These are phyloP conservation scores for Drosophila rufa DNA, from an alignment of 1,140 invertebrate genomes.

Conservation along the genomic window DNA sequence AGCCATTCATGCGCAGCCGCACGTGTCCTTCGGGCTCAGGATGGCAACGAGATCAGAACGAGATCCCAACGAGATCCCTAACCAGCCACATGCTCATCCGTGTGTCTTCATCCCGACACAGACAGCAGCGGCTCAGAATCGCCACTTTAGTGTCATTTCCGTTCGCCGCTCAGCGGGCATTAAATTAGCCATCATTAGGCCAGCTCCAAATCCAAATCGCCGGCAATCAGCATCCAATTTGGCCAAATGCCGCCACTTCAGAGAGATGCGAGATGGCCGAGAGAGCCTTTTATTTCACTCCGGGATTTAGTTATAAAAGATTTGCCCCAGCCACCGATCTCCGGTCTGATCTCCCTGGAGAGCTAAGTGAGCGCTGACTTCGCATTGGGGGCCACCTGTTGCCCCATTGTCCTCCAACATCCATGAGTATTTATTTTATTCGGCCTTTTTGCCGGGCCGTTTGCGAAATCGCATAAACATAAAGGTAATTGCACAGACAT, in stretches of 20 bases:
- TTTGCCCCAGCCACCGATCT: constrained; percentile 24
- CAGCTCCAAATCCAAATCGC: constrained; percentile 59
- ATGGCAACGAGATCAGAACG: constrained; percentile 4
- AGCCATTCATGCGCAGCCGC: constrained; percentile 48
- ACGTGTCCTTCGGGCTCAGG: constrained; percentile 51
- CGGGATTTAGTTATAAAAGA: constrained; percentile 72
- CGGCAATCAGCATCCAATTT: constrained; percentile 79
- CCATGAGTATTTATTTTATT: constrained; percentile 37
- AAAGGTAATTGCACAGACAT: constrained; percentile 82
- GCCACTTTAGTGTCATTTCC: constrained; percentile 69
- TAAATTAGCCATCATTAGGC: constrained; percentile 78
- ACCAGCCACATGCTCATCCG: constrained; percentile 16
- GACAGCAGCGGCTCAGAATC: constrained; percentile 3
- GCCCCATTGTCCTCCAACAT: constrained; percentile 64
- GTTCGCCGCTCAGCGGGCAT: constrained; percentile 52
- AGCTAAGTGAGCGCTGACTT: constrained; percentile 69
- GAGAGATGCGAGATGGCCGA: constrained; percentile 5
- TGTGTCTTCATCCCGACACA: constrained; percentile 2
- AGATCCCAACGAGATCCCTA: constrained; percentile 14
- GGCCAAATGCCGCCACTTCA: constrained; percentile 68
- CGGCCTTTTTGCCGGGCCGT: constrained; percentile 36
- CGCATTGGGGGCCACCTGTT: constrained; percentile 65
- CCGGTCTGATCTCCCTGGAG: background rate
- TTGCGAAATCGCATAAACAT: constrained; percentile 78
- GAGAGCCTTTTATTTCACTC: constrained; percentile 21